These are phyloP conservation scores for Hozukius guyotensis DNA, from an alignment of 2,797 vertebrate genomes.

Conservation along the genomic window DNA sequence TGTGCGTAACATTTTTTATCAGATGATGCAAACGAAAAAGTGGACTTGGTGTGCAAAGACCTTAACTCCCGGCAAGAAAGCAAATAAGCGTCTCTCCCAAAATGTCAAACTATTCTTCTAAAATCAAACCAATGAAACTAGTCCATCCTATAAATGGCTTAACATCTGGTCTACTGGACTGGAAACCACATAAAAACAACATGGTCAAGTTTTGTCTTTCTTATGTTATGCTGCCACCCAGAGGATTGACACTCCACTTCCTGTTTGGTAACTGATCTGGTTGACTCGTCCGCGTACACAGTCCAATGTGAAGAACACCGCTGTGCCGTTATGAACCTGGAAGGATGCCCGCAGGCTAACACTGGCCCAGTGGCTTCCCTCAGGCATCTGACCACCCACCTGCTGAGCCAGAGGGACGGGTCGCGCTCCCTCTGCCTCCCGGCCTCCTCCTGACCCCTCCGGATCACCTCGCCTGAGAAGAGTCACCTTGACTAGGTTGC, in stretches of 20 bases:
- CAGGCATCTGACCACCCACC: slow-evolving; percentile 89
- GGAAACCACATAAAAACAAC: neutral
- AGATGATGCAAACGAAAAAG: fast-evolving
- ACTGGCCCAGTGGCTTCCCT: slow-evolving; percentile 88
- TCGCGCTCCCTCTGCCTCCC: slow-evolving; percentile 64
- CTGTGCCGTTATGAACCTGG: slow-evolving; percentile 85
- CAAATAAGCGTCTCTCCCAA: neutral
- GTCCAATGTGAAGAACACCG: slow-evolving; percentile 86
- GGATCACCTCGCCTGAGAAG: slow-evolving; percentile 73
- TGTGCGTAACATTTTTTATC: too few species aligned
- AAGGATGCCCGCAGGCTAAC: slow-evolving; percentile 86
- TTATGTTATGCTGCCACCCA: slow-evolving; percentile 85
- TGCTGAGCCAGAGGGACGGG: slow-evolving; percentile 84
- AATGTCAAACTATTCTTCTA: neutral
- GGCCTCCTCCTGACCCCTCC: slow-evolving; percentile 55
- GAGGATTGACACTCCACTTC: slow-evolving; percentile 86
- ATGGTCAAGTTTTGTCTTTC: neutral
- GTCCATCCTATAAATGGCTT: neutral
- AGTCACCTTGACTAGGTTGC: slow-evolving; percentile 87
- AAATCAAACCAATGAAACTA: slow-evolving; percentile 17
- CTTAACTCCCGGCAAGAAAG: neutral
- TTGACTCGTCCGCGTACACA: slow-evolving; percentile 90
- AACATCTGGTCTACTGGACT: neutral
- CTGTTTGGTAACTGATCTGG: slow-evolving; percentile 87
- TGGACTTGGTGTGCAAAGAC: too few species aligned